These are phyloP conservation scores for Baccha elongata DNA, from an alignment of 2,888 invertebrate species.

Conservation along the genomic window DNA sequence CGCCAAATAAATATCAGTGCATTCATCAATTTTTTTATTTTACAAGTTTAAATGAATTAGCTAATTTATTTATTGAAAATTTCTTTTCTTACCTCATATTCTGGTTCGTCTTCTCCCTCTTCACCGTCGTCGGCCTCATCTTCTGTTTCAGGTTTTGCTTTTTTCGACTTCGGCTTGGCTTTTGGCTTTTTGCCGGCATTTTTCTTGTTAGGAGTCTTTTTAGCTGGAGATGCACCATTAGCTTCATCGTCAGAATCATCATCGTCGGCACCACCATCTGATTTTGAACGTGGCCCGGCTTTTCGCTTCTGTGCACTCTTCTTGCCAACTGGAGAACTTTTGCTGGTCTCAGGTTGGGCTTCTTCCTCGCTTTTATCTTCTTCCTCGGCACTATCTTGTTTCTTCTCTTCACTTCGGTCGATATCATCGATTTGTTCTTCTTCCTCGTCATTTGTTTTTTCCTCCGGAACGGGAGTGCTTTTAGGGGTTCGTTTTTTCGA, in stretches of 20 bases:
- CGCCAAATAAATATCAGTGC: not conserved
- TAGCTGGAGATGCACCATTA: slow-evolving; percentile 58
- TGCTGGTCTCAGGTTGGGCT: slow-evolving; percentile 62
- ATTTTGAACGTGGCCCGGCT: slow-evolving; percentile 49
- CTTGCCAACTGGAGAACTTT: slow-evolving; percentile 45
- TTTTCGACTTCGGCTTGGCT: slow-evolving; percentile 70
- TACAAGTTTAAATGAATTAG: not conserved
- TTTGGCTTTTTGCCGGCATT: slow-evolving; percentile 68
- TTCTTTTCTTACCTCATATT: slow-evolving; percentile 77
- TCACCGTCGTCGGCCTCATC: slow-evolving; percentile 71
- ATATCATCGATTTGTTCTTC: slow-evolving; percentile 76
- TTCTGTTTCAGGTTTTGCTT: slow-evolving; percentile 74
- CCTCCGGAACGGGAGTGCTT: slow-evolving; percentile 73
- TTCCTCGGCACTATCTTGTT: slow-evolving; percentile 74
- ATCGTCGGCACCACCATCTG: slow-evolving; percentile 59
- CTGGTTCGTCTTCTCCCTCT: slow-evolving; percentile 74
- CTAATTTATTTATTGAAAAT: not conserved
- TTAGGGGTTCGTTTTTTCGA: slow-evolving; percentile 72
- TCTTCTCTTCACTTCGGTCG: slow-evolving; percentile 75
- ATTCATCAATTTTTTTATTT: not conserved
- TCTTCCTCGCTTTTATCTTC: slow-evolving; percentile 75
- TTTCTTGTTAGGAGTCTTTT: slow-evolving; percentile 72
- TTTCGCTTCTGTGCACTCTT: slow-evolving; percentile 60
- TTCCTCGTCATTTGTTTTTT: slow-evolving; percentile 75
- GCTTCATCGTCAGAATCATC: slow-evolving; percentile 44